Conservation (phyloP, 1,140 invertebrate species). For the Magallana angulata region DNA sequence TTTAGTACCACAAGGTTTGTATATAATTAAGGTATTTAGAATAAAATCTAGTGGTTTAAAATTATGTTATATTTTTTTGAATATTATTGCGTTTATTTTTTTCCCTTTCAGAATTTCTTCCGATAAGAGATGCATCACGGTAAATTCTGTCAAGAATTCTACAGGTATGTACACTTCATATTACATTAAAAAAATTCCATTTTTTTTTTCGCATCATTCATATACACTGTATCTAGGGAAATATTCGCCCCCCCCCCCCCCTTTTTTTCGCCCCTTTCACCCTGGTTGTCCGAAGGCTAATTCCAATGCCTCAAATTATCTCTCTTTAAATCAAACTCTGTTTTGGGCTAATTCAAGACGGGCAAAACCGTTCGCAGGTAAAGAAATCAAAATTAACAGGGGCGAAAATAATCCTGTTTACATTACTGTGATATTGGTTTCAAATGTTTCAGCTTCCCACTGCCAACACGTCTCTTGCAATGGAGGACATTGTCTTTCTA, state of each 20-base stretch:
- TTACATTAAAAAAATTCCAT: not conserved
- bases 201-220: not conserved
- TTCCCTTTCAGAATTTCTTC: not conserved
- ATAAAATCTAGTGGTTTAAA: not conserved
- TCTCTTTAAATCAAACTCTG: too few relatives aligned
- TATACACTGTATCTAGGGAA: not conserved
- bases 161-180: not conserved
- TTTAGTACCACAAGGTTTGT: not conserved
- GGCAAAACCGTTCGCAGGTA: too few relatives aligned
- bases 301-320: too few relatives aligned
- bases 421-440: not conserved
- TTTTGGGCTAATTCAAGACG: too few relatives aligned
- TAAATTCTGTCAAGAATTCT: not conserved
- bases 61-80: not conserved
- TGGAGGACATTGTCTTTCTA: not conserved
- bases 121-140: constrained; percentile 3
- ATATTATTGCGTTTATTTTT: not conserved
- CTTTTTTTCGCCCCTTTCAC: too few relatives aligned
- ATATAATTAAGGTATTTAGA: not conserved
- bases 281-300: too few relatives aligned
- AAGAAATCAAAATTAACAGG: too few relatives aligned
- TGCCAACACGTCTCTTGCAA: constrained; percentile 8
- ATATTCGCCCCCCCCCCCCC: too few relatives aligned
- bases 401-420: not conserved
- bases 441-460: constrained; percentile 1